Percentiles rank a stretch among this genome's conserved stretches.
Conservation (phyloP, 2,797 vertebrate genomes). For the Enteromius fasciolatus region DNA sequence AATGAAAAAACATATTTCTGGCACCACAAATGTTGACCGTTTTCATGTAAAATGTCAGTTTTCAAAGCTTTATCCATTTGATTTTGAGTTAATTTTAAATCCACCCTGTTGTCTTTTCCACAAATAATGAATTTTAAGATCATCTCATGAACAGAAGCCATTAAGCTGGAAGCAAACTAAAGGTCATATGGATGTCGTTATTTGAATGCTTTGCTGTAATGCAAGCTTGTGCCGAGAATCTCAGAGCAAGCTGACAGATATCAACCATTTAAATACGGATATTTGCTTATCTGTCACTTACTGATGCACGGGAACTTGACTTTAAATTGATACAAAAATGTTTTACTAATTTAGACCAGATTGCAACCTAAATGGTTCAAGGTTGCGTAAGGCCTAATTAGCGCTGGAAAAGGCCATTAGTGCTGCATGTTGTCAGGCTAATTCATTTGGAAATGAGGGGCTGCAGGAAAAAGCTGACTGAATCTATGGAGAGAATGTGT, state of each 20-base stretch:
- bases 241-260: not conserved
- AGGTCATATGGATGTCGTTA: slow-evolving; percentile 8
- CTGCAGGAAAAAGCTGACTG: not conserved
- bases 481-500: slow-evolving; percentile 8
- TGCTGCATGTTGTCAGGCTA: slow-evolving; percentile 5
- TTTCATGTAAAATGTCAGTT: not conserved
- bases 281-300: not conserved
- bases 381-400: not conserved
- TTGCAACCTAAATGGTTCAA: slow-evolving; percentile 1
- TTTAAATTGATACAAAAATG: not conserved
- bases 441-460: not conserved
- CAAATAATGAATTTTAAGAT: not conserved
- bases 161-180: slow-evolving; percentile 1
- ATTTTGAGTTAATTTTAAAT: slow-evolving; percentile 6
- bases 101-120: not conserved
- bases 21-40: too few relatives aligned
- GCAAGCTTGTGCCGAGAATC: not conserved
- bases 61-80: not conserved
- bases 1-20: not conserved
- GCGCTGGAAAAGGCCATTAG: slow-evolving; percentile 6
- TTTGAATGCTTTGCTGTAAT: not conserved
- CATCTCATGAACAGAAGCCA: not conserved
- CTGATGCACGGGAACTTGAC: not conserved
- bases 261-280: not conserved
- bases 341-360: not conserved